These are phyloP conservation scores for Dendrocincla fuliginosa DNA, from an alignment of 2,797 vertebrate genomes.

Conservation along the genomic window DNA sequence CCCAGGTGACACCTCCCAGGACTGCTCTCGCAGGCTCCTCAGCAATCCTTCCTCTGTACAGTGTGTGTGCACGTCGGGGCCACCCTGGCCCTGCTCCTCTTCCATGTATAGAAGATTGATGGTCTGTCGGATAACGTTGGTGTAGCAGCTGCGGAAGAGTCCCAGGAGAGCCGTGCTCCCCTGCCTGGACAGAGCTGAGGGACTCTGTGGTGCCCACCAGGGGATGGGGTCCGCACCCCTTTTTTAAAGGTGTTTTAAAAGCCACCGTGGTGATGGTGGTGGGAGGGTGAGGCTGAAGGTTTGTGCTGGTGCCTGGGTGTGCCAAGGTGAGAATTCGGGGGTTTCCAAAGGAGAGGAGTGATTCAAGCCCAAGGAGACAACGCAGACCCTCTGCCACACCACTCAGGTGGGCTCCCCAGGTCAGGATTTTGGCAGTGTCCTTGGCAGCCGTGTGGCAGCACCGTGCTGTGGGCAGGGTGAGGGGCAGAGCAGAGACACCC, in stretches of 20 bases:
- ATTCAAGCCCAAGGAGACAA: accelerated
- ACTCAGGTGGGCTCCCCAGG: accelerated
- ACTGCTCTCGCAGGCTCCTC: background rate
- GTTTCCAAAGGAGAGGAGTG: background rate
- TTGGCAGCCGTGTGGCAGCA: background rate
- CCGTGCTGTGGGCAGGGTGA: accelerated
- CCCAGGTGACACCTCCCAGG: background rate
- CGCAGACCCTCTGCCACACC: accelerated
- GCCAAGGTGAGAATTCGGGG: background rate
- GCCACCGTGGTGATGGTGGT: background rate
- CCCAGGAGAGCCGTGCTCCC: background rate
- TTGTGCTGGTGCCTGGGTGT: background rate
- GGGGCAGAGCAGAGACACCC: background rate
- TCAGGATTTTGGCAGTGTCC: background rate
- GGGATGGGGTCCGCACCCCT: background rate
- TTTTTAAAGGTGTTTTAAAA: background rate
- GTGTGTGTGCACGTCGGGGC: background rate
- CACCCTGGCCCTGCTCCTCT: background rate
- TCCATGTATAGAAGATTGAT: conserved; percentile 70
- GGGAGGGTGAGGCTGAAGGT: background rate
- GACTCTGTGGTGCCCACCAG: background rate
- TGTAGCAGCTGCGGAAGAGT: background rate
- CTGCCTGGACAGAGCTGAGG: conserved; percentile 36
- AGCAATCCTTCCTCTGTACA: background rate
- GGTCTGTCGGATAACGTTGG: background rate